phyloP scores from a whole-genome alignment of 2,888 invertebrate genomes.

The Eupithecia insigniata region DNA sequence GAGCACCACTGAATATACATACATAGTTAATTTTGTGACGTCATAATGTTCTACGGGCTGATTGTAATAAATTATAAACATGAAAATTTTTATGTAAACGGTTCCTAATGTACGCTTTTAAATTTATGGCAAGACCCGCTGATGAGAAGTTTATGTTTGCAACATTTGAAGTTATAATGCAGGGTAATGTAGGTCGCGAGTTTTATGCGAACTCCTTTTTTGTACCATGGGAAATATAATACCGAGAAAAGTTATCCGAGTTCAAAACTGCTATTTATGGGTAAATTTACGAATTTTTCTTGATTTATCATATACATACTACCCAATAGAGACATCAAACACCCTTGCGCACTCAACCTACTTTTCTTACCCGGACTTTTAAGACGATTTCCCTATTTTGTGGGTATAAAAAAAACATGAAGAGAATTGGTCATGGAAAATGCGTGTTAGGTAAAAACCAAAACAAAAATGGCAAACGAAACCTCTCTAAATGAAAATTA shows the following conservation, averaged over 20 bases:
- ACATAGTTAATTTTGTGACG: no score
- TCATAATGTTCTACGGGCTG: no score
- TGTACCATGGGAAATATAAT: slow-evolving; percentile 26
- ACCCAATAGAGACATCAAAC: background rate
- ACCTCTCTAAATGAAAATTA: no score
- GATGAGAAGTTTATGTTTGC: slow-evolving; percentile 75
- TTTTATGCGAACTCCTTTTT: slow-evolving; percentile 42
- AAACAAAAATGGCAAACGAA: no score
- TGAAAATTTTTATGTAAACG: slow-evolving; percentile 29
- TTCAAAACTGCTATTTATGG: background rate
- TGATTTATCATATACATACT: background rate
- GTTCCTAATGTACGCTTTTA: slow-evolving; percentile 71
- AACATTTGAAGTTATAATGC: slow-evolving; percentile 64
- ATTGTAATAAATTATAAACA: background rate
- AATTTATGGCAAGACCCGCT: slow-evolving; percentile 74
- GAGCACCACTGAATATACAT: no score
- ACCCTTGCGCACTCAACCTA: no score
- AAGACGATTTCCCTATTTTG: no score
- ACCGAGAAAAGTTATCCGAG: background rate
- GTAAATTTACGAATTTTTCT: background rate
- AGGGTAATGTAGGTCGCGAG: slow-evolving; percentile 42
- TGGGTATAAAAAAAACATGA: background rate
- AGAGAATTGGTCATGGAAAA: background rate
- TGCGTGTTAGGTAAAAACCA: no score
- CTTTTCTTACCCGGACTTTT: no score